Conservation (phyloP, 2,888 invertebrate genomes). For the Gryllus longicercus region DNA sequence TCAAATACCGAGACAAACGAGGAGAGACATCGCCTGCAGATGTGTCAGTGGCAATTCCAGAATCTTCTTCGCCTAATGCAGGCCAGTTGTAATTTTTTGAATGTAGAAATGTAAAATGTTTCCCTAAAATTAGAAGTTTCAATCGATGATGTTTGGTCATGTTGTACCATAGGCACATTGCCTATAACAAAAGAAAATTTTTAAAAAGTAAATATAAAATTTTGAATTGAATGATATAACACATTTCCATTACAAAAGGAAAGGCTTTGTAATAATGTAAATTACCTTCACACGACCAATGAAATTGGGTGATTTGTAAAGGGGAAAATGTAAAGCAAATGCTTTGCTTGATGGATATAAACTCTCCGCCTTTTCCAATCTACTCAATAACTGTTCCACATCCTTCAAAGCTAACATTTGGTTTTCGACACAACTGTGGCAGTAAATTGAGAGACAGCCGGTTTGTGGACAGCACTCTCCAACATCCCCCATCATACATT, state of each 20-base stretch:
- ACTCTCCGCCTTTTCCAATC: slow-evolving; percentile 72
- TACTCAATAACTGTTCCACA: slow-evolving; percentile 66
- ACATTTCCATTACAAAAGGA: neutral
- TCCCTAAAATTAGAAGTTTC: slow-evolving; percentile 71
- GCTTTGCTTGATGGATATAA: slow-evolving; percentile 81
- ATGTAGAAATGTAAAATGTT: slow-evolving; percentile 54
- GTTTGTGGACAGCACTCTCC: slow-evolving; percentile 46
- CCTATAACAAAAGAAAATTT: slow-evolving; percentile 51
- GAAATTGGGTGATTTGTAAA: slow-evolving; percentile 63
- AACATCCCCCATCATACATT: neutral
- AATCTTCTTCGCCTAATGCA: slow-evolving; percentile 31
- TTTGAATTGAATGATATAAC: neutral
- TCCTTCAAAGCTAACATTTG: slow-evolving; percentile 73
- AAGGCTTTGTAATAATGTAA: neutral
- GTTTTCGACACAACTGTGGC: slow-evolving; percentile 64
- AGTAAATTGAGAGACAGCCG: slow-evolving; percentile 73
- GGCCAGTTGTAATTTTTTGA: slow-evolving; percentile 35
- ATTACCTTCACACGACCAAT: slow-evolving; percentile 61
- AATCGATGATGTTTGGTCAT: slow-evolving; percentile 79
- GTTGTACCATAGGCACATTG: slow-evolving; percentile 90
- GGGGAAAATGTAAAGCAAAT: slow-evolving; percentile 69
- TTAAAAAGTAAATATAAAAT: neutral
- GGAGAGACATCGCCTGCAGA: slow-evolving; percentile 9
- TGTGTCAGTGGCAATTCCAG: slow-evolving; percentile 33
- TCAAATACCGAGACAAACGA: no score